These are phyloP conservation scores for Gibbula magus DNA, from an alignment of 2,888 invertebrate genomes.

Conservation along the genomic window DNA sequence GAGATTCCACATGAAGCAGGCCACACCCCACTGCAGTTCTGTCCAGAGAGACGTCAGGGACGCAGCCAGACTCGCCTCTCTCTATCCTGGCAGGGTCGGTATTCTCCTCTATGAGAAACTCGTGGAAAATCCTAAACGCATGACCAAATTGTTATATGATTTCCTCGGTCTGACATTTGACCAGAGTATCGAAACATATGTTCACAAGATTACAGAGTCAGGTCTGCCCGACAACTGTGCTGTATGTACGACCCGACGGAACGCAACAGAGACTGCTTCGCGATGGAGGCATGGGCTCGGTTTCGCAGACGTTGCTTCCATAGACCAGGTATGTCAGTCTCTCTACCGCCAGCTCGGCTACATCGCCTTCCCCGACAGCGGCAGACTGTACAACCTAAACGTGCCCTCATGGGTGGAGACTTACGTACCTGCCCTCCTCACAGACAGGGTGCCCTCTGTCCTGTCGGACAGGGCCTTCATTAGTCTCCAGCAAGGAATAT, in stretches of 20 bases:
- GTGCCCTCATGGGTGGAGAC: neutral
- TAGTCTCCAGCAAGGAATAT: too few species aligned
- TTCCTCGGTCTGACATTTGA: neutral
- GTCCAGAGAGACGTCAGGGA: slow-evolving; percentile 18
- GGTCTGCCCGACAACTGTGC: neutral
- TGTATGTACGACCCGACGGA: neutral
- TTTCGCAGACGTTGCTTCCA: neutral
- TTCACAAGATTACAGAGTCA: neutral
- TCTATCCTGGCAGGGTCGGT: slow-evolving; percentile 24
- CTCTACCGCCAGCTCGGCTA: slow-evolving; percentile 1
- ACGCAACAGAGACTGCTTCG: slow-evolving; percentile 15
- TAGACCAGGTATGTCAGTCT: slow-evolving; percentile 1
- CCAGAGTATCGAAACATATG: neutral
- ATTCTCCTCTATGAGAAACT: slow-evolving; percentile 32
- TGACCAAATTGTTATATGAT: slow-evolving; percentile 20
- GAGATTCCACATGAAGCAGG: neutral
- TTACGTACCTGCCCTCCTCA: neutral
- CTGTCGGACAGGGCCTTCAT: neutral
- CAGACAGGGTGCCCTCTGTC: neutral
- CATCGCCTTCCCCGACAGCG: neutral
- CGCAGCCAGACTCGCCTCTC: neutral
- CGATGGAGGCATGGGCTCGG: slow-evolving; percentile 13
- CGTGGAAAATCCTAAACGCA: neutral
- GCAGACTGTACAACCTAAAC: neutral
- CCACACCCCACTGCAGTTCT: slow-evolving; percentile 1